phyloP scores from a whole-genome alignment of 2,113 vertebrate species.

The Otolemur garnettii region DNA sequence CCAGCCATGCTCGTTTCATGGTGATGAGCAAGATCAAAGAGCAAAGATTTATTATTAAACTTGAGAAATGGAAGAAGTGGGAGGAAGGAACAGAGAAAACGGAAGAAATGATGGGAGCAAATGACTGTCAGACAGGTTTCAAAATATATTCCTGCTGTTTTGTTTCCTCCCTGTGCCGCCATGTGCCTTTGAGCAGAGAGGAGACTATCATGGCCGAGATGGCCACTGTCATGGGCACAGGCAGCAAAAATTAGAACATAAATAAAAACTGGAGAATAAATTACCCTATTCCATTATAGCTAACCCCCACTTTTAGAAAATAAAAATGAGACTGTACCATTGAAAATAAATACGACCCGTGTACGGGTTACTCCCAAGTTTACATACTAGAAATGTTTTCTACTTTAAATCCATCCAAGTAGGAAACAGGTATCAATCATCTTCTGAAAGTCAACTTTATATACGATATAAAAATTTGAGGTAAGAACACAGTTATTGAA shows the following conservation, averaged over 20 bases:
- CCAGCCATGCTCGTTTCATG: neutral
- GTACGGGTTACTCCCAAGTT: neutral
- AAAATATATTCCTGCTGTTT: neutral
- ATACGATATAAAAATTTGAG: neutral
- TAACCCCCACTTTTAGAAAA: neutral
- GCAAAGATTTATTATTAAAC: neutral
- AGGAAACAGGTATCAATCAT: neutral
- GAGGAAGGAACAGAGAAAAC: neutral
- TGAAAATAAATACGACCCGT: neutral
- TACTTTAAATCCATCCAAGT: neutral
- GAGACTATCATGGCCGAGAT: neutral
- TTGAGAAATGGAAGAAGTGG: neutral
- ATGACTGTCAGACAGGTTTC: neutral
- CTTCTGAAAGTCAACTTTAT: neutral
- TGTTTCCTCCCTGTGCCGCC: neutral
- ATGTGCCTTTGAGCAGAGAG: neutral
- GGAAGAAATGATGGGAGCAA: neutral
- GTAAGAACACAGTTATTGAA: neutral
- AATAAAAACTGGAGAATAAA: conserved; percentile 42
- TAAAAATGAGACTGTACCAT: neutral
- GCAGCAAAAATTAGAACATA: neutral
- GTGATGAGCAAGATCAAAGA: neutral
- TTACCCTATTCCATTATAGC: neutral
- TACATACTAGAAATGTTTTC: neutral
- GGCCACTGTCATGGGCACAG: neutral